A percentile compares a stretch with the other conserved stretches of the same genome.
These are phyloP conservation scores for Caradrina kadenii DNA, from an alignment of 2,888 invertebrate species.

Conservation along the genomic window DNA sequence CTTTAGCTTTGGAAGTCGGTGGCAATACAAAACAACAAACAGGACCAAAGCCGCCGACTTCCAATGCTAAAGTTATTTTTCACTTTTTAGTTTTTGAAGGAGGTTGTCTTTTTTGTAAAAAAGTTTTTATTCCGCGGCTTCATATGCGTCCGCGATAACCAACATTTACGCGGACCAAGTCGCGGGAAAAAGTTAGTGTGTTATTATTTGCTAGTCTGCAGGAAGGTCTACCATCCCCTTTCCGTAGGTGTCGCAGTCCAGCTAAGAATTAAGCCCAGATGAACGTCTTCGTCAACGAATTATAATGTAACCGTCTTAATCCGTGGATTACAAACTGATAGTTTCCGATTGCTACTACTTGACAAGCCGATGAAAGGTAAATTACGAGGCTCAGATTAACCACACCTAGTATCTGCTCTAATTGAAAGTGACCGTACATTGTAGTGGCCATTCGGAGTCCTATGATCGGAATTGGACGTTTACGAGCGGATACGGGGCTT, in stretches of 20 bases:
- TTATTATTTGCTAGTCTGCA: not conserved
- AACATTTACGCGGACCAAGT: too few species aligned
- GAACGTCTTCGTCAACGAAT: not conserved
- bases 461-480: slow-evolving; percentile 27
- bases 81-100: too few species aligned
- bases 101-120: too few species aligned
- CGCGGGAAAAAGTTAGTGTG: too few species aligned
- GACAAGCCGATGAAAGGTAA: slow-evolving; percentile 25
- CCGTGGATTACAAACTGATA: slow-evolving; percentile 12
- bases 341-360: not conserved
- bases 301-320: not conserved
- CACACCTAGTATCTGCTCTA: slow-evolving; percentile 22
- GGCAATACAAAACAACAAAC: too few species aligned
- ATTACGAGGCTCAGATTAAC: slow-evolving; percentile 24
- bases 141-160: too few species aligned
- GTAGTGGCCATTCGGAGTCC: slow-evolving; percentile 7
- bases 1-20: too few species aligned
- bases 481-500: not conserved
- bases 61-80: too few species aligned
- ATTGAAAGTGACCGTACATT: slow-evolving; percentile 34
- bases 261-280: not conserved
- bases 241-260: not conserved
- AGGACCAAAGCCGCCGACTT: too few species aligned
- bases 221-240: not conserved
- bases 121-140: too few species aligned